Conservation (phyloP, 2,888 invertebrate genomes). For the Acrocyrtus sp. region DNA sequence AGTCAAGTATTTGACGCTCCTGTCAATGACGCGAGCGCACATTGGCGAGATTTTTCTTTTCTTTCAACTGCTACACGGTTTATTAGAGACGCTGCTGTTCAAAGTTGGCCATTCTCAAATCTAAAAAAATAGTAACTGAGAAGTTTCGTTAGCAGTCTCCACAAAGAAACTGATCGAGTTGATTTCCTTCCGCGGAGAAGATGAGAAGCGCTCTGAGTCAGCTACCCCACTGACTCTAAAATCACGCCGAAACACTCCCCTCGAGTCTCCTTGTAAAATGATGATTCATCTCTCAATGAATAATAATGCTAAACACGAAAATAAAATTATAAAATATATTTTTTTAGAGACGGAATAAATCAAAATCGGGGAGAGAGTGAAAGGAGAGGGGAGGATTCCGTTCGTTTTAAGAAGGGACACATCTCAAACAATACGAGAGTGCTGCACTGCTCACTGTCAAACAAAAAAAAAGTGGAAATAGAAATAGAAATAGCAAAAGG, state of each 20-base stretch:
- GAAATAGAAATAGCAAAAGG: no score
- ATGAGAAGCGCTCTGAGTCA: background rate
- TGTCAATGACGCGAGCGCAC: no score
- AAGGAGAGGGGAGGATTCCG: background rate
- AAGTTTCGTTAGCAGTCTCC: no score
- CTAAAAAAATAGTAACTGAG: no score
- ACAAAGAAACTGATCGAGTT: no score
- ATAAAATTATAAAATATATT: constrained; percentile 47
- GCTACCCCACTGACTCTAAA: background rate
- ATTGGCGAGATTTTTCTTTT: no score
- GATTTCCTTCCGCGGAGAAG: background rate
- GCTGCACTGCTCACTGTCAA: constrained; percentile 5
- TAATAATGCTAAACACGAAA: constrained; percentile 37
- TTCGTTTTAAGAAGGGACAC: background rate
- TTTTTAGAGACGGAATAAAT: constrained; percentile 6
- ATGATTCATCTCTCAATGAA: constrained; percentile 42
- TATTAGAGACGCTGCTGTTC: no score
- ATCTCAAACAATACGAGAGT: background rate
- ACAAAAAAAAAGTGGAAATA: background rate
- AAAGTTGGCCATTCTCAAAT: no score
- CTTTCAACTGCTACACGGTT: no score
- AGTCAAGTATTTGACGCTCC: no score
- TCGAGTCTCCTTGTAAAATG: background rate
- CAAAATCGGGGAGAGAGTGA: background rate
- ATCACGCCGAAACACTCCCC: background rate